Conservation (phyloP, 2,888 invertebrate species). For the Rosalia funebris region DNA sequence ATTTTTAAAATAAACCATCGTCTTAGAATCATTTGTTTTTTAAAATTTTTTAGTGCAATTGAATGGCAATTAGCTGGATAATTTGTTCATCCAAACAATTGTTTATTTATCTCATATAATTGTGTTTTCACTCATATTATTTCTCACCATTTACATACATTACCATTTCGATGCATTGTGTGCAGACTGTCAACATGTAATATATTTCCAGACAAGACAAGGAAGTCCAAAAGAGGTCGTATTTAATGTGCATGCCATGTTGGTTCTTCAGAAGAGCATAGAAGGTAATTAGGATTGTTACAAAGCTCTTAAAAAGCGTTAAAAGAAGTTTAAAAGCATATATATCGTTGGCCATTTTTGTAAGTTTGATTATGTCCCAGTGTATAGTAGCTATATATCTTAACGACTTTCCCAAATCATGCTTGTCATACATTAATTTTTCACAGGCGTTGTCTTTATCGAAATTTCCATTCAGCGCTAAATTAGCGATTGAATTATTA, state of each 20-base stretch:
- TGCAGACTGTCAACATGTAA: slow-evolving; percentile 9
- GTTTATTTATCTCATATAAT: too few relatives aligned
- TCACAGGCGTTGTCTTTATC: slow-evolving; percentile 7
- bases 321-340: slow-evolving; percentile 4
- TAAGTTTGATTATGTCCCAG: slow-evolving; percentile 18
- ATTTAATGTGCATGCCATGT: slow-evolving; percentile 14
- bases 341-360: slow-evolving; percentile 18
- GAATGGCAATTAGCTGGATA: too few relatives aligned
- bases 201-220: slow-evolving; percentile 1
- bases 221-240: slow-evolving; percentile 19
- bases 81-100: too few relatives aligned
- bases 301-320: slow-evolving; percentile 10
- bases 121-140: too few relatives aligned
- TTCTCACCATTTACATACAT: too few relatives aligned
- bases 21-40: too few relatives aligned
- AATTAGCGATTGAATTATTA: slow-evolving; percentile 17
- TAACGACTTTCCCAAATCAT: slow-evolving; percentile 2
- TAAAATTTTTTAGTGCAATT: too few relatives aligned
- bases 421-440: slow-evolving; percentile 12
- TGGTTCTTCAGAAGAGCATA: slow-evolving; percentile 4
- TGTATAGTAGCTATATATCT: slow-evolving; percentile 14
- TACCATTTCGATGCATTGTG: slow-evolving; percentile 12
- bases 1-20: too few relatives aligned
- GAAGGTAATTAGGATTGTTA: slow-evolving; percentile 7
- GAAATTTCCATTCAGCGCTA: slow-evolving; percentile 12